A percentile compares a stretch with the other conserved stretches of the same genome.
These are phyloP conservation scores for Drosophila mauritiana DNA, from an alignment of 1,140 invertebrate genomes.

Conservation along the genomic window DNA sequence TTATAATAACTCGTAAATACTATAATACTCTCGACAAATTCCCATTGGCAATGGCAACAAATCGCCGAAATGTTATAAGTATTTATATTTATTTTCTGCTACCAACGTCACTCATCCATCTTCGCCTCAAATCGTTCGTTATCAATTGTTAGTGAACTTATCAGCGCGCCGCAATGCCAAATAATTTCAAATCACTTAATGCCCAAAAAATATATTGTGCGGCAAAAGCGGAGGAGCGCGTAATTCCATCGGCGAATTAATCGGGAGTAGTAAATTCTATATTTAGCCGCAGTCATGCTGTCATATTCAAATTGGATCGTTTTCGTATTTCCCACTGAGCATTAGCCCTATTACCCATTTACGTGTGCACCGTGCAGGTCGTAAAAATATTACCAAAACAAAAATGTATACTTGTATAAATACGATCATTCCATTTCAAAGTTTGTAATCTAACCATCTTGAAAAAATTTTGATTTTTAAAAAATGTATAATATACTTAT, in stretches of 20 bases:
- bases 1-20: conserved; percentile 2
- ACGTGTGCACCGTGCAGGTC: neutral
- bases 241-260: conserved; percentile 27
- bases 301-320: conserved; percentile 32
- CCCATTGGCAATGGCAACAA: neutral
- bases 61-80: neutral
- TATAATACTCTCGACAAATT: neutral
- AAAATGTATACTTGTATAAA: neutral
- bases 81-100: conserved; percentile 20
- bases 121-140: conserved; percentile 17
- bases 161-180: conserved; percentile 15
- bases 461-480: too few relatives aligned
- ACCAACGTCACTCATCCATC: conserved; percentile 23
- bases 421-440: neutral
- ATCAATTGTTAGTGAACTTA: conserved; percentile 32
- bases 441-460: neutral
- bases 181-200: conserved; percentile 36
- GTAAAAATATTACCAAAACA: neutral
- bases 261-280: conserved; percentile 42
- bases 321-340: conserved; percentile 42
- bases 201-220: conserved; percentile 18
- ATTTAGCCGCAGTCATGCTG: conserved; percentile 29
- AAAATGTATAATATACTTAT: neutral
- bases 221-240: conserved; percentile 3
- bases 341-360: conserved; percentile 66